Evolutionary conservation across 2,888 invertebrate genomes (phyloP).

Genomic region (Zaprionus bogoriensis): DNA sequence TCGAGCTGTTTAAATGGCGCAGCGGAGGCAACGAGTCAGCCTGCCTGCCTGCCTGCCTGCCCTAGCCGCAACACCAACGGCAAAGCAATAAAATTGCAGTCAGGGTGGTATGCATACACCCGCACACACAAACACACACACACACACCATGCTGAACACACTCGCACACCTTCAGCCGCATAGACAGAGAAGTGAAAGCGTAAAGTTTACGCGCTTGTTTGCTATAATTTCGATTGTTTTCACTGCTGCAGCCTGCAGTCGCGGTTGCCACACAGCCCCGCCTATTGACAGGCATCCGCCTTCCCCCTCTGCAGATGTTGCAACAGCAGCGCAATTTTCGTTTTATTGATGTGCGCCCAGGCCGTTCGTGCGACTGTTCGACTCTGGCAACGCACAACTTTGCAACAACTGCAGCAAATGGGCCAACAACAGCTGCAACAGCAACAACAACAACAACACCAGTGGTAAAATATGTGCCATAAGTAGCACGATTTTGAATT

Average conservation of each 20-base stretch:
- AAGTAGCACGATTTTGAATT: constrained; percentile 66
- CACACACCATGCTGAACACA: constrained; percentile 11
- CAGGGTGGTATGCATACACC: constrained; percentile 17
- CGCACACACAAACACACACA: constrained; percentile 16
- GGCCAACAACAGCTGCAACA: no score
- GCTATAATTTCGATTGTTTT: constrained; percentile 79
- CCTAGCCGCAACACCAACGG: constrained; percentile 44
- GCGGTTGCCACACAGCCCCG: constrained; percentile 24
- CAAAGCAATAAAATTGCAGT: constrained; percentile 49
- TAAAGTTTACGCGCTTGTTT: constrained; percentile 77
- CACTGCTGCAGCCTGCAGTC: constrained; percentile 45
- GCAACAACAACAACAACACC: constrained; percentile 20
- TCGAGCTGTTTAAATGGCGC: constrained; percentile 68
- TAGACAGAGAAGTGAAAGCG: constrained; percentile 53
- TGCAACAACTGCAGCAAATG: no score
- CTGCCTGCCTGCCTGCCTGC: no score
- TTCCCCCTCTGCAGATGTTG: not conserved
- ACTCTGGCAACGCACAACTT: constrained; percentile 46
- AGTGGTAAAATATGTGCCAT: constrained; percentile 51
- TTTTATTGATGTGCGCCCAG: constrained; percentile 66
- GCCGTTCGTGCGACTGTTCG: constrained; percentile 32
- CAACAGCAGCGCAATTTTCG: constrained; percentile 46
- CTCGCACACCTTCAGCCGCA: constrained; percentile 13
- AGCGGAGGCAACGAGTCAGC: constrained; percentile 43
- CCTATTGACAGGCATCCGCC: constrained; percentile 27